Percentiles rank a stretch among this genome's conserved stretches.
Evolutionary conservation across 2,888 invertebrate species (phyloP).

Genomic region (Lepas anatifera): DNA sequence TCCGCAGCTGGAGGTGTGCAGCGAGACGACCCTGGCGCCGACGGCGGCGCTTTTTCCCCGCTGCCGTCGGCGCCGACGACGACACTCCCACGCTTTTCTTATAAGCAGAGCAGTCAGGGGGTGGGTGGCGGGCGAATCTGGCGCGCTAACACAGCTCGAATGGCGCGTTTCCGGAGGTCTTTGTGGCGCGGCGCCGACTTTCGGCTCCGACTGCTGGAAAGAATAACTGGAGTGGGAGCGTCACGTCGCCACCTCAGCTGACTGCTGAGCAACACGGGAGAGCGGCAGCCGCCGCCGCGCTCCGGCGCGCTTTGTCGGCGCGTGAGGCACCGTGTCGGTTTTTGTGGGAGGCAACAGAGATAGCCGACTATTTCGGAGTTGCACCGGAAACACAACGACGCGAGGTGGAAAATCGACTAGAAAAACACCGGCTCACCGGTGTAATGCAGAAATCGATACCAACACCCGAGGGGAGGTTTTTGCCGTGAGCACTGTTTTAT

Average conservation of each 20-base stretch:
- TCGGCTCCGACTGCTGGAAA: not conserved
- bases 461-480: not conserved
- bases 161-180: not conserved
- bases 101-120: constrained; percentile 9
- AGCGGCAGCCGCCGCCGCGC: not conserved
- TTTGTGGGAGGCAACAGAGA: not conserved
- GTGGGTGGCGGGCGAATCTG: not conserved
- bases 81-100: constrained; percentile 6
- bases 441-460: not conserved
- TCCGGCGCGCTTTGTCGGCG: not conserved
- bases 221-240: constrained; percentile 6
- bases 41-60: not conserved
- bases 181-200: not conserved
- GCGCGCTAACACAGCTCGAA: not conserved
- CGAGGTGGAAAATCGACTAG: not conserved
- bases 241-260: not conserved
- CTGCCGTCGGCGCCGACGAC: not conserved
- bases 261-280: not conserved
- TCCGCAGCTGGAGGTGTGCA: too few relatives aligned
- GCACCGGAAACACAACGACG: not conserved
- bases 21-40: not conserved
- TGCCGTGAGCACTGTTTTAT: not conserved
- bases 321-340: not conserved
- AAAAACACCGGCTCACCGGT: not conserved
- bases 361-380: not conserved